Evolutionary conservation across 2,797 vertebrate species (phyloP), one percentile per base, ranked within the genome.

Genomic region (Synanceia verrucosa): DNA sequence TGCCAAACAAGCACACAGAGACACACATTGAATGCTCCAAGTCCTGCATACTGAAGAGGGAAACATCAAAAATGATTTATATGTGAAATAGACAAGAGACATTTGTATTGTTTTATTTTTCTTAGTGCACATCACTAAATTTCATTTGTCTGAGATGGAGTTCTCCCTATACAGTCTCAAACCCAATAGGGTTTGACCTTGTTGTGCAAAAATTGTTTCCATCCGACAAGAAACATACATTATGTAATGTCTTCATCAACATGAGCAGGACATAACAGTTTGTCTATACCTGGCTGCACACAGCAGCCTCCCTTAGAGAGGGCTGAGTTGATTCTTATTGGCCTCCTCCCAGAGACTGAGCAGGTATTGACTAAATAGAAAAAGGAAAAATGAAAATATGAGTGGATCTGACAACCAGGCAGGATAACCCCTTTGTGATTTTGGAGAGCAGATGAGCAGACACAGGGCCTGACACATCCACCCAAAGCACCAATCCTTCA

Each of bases 371-470:
- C 86, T 67, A 72, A 73, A 78, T 18, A 78, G 53, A 86, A 82
- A 84, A 24, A 61, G 70, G 48, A 84, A 77, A 89, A 75, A 70
- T 70, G 59, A 86, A 84, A 82, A 81, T 77, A 70, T 88, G 76
- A 87, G 80, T 73, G 82, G 75, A 85, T 69, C 68, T 84, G 86
- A 89, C 80, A 87, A 60, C 58, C 60, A 66, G 60, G 73, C 52
- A 65, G 68, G 71, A 76, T 83, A 76, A 76, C 59, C 71, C 26
- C 31, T 57, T 47, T 4, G 10, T 61, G 65, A 69, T 79, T 65
- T 60, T 61, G 41, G 26, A 66, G 78, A 79, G 70, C 68, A 78
- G 61, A 89, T 71, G 82, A 89, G 79, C 46, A 60, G 63, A 80
- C 67, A 71, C 76, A 72, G 67, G 76, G 65, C 60, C 70, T 79